Base-by-base conservation (phyloP, 1,140 invertebrate genomes). In the Acromyrmex echinatior region DNA sequence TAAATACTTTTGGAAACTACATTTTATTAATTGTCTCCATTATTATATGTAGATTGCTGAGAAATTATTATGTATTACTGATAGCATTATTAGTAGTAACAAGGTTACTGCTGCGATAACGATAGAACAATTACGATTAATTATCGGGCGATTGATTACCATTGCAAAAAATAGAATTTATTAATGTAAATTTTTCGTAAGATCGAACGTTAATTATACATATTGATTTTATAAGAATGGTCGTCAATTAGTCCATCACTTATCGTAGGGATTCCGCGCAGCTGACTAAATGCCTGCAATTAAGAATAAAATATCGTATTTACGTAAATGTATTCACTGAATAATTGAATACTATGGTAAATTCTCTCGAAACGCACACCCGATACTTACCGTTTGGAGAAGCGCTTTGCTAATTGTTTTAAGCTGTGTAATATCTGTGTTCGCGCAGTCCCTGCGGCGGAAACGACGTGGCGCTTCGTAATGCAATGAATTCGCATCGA, bases 401-500 rank as follows among this genome's bases (percentile, higher is more conserved):
- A 45, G 28, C 18, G 60, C 49, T 71, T 45, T n/a, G 51, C 78
- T 71, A 71, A 81, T 81, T 71, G 49, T 81, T 81, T 81, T 70
- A 58, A 81, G 78, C 78, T 18, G 60, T 79, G 25, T 79, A 71
- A 81, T 81, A 68, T 56, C 78, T 60, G 79, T 60, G 39, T 60
- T 58, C 65, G 68, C 79, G 31, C 79, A n/a, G 51, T 81, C 78
- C 65, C 65, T 28, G 35, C 53, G 68, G 62, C 62, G 62, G 62
- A 66, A 66, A 80, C 62, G 45, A 65, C 62, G 63, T 31, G 62
- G 39, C 80, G 35, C 68, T 82, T 49, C 35, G 70, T 62, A 74
- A 73, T 71, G 68, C 80, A 39, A 82, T 82, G 80, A 82, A 82
- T 82, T 62, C 53, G 39, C 80, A 84, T 84, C 80, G 80, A 84